Conservation (phyloP, 2,113 vertebrate genomes). For the Dasyurus viverrinus region DNA sequence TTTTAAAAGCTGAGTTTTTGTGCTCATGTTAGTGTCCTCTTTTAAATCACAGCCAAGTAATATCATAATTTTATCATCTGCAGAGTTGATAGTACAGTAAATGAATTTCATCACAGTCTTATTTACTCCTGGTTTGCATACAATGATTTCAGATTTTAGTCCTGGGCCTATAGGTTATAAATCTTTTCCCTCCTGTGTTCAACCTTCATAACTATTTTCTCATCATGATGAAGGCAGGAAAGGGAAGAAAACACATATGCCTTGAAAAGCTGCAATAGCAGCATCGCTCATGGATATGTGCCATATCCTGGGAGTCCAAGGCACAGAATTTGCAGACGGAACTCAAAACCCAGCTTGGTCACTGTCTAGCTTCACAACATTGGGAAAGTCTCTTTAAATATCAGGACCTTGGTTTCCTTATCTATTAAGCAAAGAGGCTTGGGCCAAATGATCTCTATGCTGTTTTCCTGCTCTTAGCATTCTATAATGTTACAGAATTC, state of each 20-base stretch:
- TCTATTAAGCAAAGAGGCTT: background rate
- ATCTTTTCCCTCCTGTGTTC: background rate
- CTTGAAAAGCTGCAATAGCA: background rate
- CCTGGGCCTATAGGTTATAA: background rate
- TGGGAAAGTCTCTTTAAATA: background rate
- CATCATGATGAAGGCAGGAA: background rate
- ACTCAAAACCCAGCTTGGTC: background rate
- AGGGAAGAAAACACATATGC: background rate
- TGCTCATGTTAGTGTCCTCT: background rate
- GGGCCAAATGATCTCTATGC: background rate
- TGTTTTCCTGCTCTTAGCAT: background rate
- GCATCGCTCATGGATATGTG: background rate
- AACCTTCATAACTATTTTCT: background rate
- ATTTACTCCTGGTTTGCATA: background rate
- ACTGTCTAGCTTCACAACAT: background rate
- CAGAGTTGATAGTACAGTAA: slow-evolving; percentile 11
- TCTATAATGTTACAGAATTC: background rate
- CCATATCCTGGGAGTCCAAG: background rate
- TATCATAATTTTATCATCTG: background rate
- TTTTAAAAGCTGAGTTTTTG: background rate
- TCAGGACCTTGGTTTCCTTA: background rate
- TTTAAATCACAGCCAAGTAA: background rate
- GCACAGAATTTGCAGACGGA: background rate
- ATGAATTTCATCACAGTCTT: background rate
- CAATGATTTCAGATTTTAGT: background rate